phyloP scores from a whole-genome alignment of 1,140 invertebrate species.

The Metopolophium dirhodum region DNA sequence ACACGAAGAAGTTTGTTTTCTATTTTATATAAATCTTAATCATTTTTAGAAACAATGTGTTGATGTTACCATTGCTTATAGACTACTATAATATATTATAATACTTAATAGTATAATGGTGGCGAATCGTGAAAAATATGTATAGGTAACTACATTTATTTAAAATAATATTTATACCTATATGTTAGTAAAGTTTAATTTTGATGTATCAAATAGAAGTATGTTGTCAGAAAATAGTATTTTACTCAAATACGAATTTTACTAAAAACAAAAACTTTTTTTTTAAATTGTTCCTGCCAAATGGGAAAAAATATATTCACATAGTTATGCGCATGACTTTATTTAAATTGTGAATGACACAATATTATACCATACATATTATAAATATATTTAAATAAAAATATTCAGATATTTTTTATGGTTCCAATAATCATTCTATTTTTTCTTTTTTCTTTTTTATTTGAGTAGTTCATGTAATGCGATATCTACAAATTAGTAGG shows the following conservation, averaged over 20 bases:
- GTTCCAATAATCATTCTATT: not conserved
- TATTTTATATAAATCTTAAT: not conserved
- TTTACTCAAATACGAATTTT: not conserved
- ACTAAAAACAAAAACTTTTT: not conserved
- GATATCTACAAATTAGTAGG: not conserved
- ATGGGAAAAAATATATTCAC: not conserved
- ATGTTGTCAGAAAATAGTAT: not conserved
- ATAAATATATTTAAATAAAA: not conserved
- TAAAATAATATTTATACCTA: not conserved
- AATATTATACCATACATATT: not conserved
- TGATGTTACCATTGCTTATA: not conserved
- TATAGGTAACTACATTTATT: not conserved
- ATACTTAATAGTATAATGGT: not conserved
- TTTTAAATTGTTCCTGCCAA: not conserved
- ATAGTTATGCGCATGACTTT: not conserved
- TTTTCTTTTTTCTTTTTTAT: not conserved
- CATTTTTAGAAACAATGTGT: not conserved
- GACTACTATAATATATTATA: not conserved
- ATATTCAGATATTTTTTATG: not conserved
- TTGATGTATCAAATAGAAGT: not conserved
- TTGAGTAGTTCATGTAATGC: not conserved
- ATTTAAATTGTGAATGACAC: not conserved
- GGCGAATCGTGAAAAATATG: not conserved
- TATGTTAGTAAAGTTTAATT: not conserved
- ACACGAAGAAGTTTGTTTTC: not conserved